Evolutionary conservation across 2,797 vertebrate species (phyloP).

Genomic region (Sebastiscus albofasciatus): DNA sequence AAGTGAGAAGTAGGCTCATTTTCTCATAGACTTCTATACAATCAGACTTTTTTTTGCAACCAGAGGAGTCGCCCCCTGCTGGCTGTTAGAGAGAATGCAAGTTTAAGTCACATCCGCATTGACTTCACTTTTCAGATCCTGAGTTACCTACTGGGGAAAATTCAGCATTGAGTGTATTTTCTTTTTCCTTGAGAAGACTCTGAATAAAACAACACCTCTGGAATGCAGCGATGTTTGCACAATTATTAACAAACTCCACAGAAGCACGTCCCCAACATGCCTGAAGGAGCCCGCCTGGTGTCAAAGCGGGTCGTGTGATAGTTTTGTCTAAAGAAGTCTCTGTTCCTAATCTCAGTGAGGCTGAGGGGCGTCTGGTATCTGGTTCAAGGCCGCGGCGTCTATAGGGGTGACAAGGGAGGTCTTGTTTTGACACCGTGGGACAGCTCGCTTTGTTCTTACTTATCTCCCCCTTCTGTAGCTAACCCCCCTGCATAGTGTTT

Average conservation of each 20-base stretch:
- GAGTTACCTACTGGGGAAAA: background rate
- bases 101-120: too few species aligned
- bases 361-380: slow-evolving; percentile 59
- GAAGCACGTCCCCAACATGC: background rate
- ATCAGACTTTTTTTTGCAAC: too few species aligned
- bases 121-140: too few species aligned
- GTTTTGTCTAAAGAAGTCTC: slow-evolving; percentile 72
- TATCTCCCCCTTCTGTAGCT: slow-evolving; percentile 64
- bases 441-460: slow-evolving; percentile 78
- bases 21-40: too few species aligned
- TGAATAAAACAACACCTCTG: background rate
- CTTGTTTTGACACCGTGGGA: slow-evolving; percentile 79
- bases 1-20: fast-evolving
- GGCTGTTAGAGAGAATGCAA: too few species aligned
- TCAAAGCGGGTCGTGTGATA: slow-evolving; percentile 44
- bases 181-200: background rate
- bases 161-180: background rate
- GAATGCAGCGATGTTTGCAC: background rate
- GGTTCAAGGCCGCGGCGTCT: slow-evolving; percentile 46
- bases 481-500: slow-evolving; percentile 31
- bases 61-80: too few species aligned
- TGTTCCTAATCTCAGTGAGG: slow-evolving; percentile 58
- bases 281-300: slow-evolving; percentile 14
- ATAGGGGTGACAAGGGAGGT: slow-evolving; percentile 69
- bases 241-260: slow-evolving; percentile 10